These are phyloP conservation scores for Palythoa heliodiscus DNA, from an alignment of 92 coral and sea anemone genomes.

Conservation along the genomic window DNA sequence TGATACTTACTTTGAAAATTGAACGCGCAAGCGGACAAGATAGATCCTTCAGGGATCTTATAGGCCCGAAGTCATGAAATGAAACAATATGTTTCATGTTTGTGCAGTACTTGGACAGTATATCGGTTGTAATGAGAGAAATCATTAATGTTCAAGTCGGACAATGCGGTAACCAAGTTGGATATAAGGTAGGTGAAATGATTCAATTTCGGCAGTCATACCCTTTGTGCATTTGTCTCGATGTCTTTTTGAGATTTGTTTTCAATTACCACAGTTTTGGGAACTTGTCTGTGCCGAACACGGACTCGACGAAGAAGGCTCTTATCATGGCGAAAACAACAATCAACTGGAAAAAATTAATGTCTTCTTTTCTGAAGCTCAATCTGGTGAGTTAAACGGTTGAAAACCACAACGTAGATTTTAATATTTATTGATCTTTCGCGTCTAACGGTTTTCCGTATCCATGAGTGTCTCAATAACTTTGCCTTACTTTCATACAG, in stretches of 20 bases:
- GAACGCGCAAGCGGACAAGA: constrained; percentile 30
- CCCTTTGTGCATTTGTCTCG: constrained; percentile 56
- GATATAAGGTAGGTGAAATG: constrained; percentile 66
- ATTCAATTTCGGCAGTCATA: background rate
- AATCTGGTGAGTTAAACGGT: constrained; percentile 59
- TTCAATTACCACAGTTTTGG: constrained; percentile 68
- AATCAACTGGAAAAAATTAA: constrained; percentile 78
- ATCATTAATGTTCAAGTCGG: constrained; percentile 88
- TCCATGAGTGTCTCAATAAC: background rate
- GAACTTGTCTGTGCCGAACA: constrained; percentile 84
- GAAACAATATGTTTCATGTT: constrained; percentile 34
- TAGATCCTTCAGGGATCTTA: background rate
- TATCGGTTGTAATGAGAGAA: constrained; percentile 76
- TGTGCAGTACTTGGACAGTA: constrained; percentile 15
- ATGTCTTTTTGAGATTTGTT: constrained; percentile 39
- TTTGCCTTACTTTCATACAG: background rate
- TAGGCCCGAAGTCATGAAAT: constrained; percentile 1
- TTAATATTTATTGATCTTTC: background rate
- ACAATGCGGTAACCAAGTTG: constrained; percentile 93
- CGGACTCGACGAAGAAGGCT: constrained; percentile 77
- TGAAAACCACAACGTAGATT: background rate
- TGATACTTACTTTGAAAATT: background rate
- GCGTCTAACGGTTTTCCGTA: background rate
- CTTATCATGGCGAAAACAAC: constrained; percentile 67
- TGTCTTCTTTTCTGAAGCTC: constrained; percentile 85